These are phyloP conservation scores for Adelosebastes latens DNA, from an alignment of 2,797 vertebrate species.

Conservation along the genomic window DNA sequence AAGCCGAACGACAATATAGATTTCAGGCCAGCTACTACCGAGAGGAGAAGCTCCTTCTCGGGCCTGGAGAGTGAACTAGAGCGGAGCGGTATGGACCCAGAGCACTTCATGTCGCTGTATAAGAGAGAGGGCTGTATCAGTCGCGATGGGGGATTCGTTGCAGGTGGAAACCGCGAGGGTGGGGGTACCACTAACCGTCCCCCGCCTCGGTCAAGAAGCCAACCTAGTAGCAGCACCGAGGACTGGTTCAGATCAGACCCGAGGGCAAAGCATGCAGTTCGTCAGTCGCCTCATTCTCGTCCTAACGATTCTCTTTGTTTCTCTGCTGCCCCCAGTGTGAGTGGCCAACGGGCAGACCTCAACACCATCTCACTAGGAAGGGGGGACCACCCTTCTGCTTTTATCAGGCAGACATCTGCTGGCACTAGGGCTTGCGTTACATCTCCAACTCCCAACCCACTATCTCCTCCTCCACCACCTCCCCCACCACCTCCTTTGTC, in stretches of 20 bases:
- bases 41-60: constrained; percentile 81
- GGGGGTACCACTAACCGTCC: constrained; percentile 36
- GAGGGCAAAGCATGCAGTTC: constrained; percentile 73
- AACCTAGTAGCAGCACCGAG: constrained; percentile 67
- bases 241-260: constrained; percentile 78
- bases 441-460: constrained; percentile 84
- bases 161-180: constrained; percentile 47
- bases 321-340: constrained; percentile 92
- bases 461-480: constrained; percentile 85
- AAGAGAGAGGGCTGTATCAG: constrained; percentile 58
- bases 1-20: constrained; percentile 68
- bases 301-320: constrained; percentile 91
- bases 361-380: constrained; percentile 87
- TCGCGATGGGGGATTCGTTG: constrained; percentile 33
- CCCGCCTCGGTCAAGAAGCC: constrained; percentile 75
- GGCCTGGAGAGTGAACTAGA: constrained; percentile 78
- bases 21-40: constrained; percentile 55
- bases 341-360: constrained; percentile 88
- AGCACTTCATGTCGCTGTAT: constrained; percentile 63
- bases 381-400: constrained; percentile 91
- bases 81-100: constrained; percentile 63
- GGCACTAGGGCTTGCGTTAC: constrained; percentile 84
- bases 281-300: constrained; percentile 73
- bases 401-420: constrained; percentile 84
- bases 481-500: constrained; percentile 72